phyloP scores from a whole-genome alignment of 2,797 vertebrate genomes.

The Pangasius mekongensis region DNA sequence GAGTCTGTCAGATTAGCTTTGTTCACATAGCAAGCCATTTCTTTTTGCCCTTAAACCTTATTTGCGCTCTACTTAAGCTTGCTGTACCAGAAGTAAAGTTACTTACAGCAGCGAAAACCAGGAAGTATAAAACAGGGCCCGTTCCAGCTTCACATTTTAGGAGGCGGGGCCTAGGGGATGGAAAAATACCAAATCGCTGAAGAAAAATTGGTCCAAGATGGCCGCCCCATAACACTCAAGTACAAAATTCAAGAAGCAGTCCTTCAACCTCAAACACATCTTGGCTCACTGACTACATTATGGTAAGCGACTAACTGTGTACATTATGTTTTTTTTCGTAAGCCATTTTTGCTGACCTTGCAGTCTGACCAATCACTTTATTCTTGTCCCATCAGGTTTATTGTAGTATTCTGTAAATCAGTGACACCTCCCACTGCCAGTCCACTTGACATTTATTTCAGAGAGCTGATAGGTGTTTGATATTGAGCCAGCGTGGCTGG shows the following conservation, averaged over 20 bases:
- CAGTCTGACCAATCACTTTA: neutral
- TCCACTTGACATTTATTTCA: neutral
- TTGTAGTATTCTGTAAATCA: neutral
- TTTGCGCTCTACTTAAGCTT: neutral
- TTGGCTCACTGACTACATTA: neutral
- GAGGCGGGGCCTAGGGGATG: neutral
- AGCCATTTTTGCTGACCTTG: neutral
- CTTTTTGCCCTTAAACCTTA: neutral
- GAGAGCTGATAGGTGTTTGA: constrained; percentile 7
- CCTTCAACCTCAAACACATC: neutral
- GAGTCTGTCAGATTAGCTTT: neutral
- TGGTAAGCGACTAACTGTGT: neutral
- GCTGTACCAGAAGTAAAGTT: neutral
- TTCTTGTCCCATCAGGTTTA: neutral
- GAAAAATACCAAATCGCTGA: neutral
- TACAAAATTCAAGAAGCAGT: neutral
- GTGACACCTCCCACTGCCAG: neutral
- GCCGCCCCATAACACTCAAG: neutral
- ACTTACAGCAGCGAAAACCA: neutral
- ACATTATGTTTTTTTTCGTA: neutral
- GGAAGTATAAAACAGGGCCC: neutral
- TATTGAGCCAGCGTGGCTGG: constrained; percentile 8
- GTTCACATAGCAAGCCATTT: neutral
- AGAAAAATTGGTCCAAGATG: neutral
- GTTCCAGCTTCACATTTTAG: neutral